These are phyloP conservation scores for Hemicordylus capensis DNA, from an alignment of 2,113 vertebrate species.

Conservation along the genomic window DNA sequence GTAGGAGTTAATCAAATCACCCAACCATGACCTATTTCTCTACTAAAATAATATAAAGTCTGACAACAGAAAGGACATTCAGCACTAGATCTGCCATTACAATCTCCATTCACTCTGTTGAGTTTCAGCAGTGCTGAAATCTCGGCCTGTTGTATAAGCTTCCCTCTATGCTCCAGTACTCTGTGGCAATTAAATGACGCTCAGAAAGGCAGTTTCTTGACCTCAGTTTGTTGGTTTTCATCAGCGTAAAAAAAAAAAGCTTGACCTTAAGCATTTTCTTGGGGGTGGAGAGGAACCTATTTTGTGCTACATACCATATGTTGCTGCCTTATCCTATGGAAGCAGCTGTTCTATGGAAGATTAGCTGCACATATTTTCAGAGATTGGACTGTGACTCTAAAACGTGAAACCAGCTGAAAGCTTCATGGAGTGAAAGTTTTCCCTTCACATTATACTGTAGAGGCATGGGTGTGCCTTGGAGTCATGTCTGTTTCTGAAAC, in stretches of 20 bases:
- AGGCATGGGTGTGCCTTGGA: not conserved
- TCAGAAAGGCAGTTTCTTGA: slow-evolving; percentile 12
- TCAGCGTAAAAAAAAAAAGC: slow-evolving; percentile 29
- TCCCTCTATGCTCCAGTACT: not conserved
- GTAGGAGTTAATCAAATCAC: slow-evolving; percentile 27
- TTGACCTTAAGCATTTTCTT: not conserved
- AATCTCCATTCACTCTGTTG: slow-evolving; percentile 12
- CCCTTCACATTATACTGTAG: not conserved
- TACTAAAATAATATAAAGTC: slow-evolving; percentile 25
- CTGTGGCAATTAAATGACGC: slow-evolving; percentile 1
- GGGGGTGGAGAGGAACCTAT: not conserved
- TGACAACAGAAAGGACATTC: slow-evolving; percentile 14
- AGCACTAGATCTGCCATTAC: not conserved
- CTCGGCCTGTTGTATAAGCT: not conserved
- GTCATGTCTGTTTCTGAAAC: not conserved
- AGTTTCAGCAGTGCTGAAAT: slow-evolving; percentile 6
- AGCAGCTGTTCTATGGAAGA: not conserved
- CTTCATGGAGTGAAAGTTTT: not conserved
- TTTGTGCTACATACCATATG: not conserved
- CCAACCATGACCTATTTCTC: slow-evolving; percentile 16
- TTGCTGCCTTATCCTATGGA: not conserved
- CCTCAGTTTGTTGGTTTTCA: slow-evolving; percentile 35
- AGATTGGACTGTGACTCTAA: not conserved
- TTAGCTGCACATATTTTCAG: slow-evolving; percentile 7
- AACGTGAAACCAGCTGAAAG: not conserved